Conservation (phyloP, 2,888 invertebrate genomes). For the Temnothorax unifasciatus region DNA sequence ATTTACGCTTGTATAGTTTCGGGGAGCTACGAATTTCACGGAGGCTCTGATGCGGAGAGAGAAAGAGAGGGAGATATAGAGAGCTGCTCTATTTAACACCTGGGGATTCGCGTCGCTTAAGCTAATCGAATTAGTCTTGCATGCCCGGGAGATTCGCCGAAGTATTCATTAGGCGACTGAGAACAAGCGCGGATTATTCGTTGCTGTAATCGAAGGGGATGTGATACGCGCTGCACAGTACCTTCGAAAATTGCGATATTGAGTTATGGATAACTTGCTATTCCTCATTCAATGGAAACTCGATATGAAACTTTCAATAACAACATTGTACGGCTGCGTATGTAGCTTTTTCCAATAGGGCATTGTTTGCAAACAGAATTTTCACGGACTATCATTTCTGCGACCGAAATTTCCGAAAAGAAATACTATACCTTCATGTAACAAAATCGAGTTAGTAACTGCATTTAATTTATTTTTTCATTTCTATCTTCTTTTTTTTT, state of each 20-base stretch:
- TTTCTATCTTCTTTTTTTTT: background rate
- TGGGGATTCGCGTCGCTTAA: slow-evolving; percentile 42
- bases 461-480: background rate
- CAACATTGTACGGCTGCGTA: background rate
- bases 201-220: slow-evolving; percentile 25
- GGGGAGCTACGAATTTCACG: background rate
- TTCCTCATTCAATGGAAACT: slow-evolving; percentile 39
- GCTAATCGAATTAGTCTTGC: slow-evolving; percentile 48
- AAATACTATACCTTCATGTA: background rate
- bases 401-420: background rate
- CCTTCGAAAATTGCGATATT: slow-evolving; percentile 41
- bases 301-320: slow-evolving; percentile 36
- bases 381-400: background rate
- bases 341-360: background rate
- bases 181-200: slow-evolving; percentile 46
- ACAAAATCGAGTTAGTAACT: background rate
- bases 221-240: background rate
- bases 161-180: slow-evolving; percentile 44
- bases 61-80: background rate
- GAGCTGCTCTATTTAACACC: slow-evolving; percentile 48
- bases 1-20: background rate
- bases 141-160: slow-evolving; percentile 35
- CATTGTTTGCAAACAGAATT: slow-evolving; percentile 26
- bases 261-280: slow-evolving; percentile 37
- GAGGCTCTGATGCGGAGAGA: background rate